A percentile compares a stretch with the other conserved stretches of the same genome.
Conservation (phyloP, 2,888 invertebrate species). For the Empis stercorea region DNA sequence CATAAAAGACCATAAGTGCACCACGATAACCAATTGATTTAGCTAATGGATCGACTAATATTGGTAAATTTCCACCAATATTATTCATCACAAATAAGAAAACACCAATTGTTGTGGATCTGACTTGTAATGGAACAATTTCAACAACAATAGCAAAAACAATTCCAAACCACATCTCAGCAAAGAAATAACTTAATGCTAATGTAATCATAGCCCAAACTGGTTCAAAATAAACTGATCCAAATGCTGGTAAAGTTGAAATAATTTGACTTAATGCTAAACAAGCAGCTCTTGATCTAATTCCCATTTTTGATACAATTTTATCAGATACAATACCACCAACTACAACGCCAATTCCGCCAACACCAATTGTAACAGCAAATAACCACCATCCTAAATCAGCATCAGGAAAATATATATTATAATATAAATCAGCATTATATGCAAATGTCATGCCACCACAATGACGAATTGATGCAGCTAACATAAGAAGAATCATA, state of each 20-base stretch:
- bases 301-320: slow-evolving; percentile 76
- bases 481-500: slow-evolving; percentile 64
- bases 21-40: slow-evolving; percentile 71
- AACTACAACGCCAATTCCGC: slow-evolving; percentile 50
- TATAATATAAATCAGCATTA: slow-evolving; percentile 80
- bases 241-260: slow-evolving; percentile 73
- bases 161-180: slow-evolving; percentile 92
- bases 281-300: slow-evolving; percentile 65
- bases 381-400: slow-evolving; percentile 86
- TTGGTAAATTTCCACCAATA: slow-evolving; percentile 79
- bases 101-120: slow-evolving; percentile 75
- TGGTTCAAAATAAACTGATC: slow-evolving; percentile 70
- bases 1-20: slow-evolving; percentile 76
- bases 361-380: slow-evolving; percentile 75
- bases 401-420: slow-evolving; percentile 76
- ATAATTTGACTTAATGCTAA: slow-evolving; percentile 71
- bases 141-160: slow-evolving; percentile 82
- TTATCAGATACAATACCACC: slow-evolving; percentile 72
- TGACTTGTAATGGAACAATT: slow-evolving; percentile 66
- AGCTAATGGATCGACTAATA: slow-evolving; percentile 73
- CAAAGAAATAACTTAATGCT: slow-evolving; percentile 80
- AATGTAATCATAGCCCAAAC: slow-evolving; percentile 77
- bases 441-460: slow-evolving; percentile 87
- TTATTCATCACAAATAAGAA: slow-evolving; percentile 90
- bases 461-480: slow-evolving; percentile 80